Evolutionary conservation across 2,113 vertebrate genomes (phyloP).

Genomic region (Pao palembangensis): DNA sequence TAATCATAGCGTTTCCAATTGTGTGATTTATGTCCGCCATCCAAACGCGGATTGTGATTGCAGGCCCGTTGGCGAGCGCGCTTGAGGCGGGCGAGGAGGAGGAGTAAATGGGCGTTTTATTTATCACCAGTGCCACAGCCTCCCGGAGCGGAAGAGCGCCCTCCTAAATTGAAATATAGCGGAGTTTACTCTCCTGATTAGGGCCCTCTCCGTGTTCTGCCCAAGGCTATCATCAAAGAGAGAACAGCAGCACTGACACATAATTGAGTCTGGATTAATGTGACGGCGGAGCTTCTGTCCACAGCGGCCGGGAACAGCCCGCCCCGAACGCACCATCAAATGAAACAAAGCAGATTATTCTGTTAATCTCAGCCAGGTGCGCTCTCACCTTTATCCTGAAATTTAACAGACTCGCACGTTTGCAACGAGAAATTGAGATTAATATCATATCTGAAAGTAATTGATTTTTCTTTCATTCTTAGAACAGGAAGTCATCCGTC

Average conservation of each 20-base stretch:
- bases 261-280: slow-evolving; percentile 99
- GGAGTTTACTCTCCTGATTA: slow-evolving; percentile 99
- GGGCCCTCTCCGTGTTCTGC: slow-evolving; percentile 82
- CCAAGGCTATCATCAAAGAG: slow-evolving; percentile 91
- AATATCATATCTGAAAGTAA: neutral
- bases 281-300: slow-evolving; percentile 72
- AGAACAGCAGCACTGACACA: slow-evolving; percentile 86
- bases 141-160: slow-evolving; percentile 96
- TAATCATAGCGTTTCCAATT: slow-evolving; percentile 89
- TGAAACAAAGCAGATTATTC: neutral
- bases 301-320: neutral
- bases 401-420: neutral
- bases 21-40: slow-evolving; percentile 90
- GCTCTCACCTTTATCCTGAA: neutral
- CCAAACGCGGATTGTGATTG: slow-evolving; percentile 89
- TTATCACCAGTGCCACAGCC: slow-evolving; percentile 93
- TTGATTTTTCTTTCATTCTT: neutral
- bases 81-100: slow-evolving; percentile 82
- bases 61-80: slow-evolving; percentile 86
- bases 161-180: slow-evolving; percentile 99
- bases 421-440: neutral
- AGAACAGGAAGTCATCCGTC: neutral
- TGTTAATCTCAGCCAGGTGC: neutral
- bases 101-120: slow-evolving; percentile 98
- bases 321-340: neutral